Conservation (phyloP, 2,797 vertebrate genomes). For the Chrysocyon brachyurus region DNA sequence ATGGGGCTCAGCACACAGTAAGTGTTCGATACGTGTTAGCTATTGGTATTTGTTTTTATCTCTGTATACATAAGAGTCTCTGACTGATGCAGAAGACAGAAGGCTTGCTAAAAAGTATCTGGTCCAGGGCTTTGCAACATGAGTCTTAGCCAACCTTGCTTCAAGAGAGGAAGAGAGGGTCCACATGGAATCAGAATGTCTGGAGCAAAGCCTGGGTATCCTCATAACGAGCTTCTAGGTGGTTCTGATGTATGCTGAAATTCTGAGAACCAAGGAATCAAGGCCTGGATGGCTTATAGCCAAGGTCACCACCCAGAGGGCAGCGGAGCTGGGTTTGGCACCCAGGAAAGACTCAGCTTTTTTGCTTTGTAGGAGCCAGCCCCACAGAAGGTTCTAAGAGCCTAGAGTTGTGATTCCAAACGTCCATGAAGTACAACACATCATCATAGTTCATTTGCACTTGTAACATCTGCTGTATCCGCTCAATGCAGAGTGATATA, state of each 20-base stretch:
- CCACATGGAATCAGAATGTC: not conserved
- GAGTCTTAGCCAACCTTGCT: conserved; percentile 45
- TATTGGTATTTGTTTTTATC: conserved; percentile 65
- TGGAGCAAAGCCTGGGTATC: not conserved
- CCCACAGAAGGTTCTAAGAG: not conserved
- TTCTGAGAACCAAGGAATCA: not conserved
- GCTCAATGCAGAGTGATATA: not conserved
- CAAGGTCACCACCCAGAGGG: not conserved
- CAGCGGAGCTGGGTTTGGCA: not conserved
- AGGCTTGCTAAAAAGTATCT: conserved; percentile 52
- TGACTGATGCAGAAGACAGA: conserved; percentile 56
- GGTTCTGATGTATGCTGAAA: not conserved
- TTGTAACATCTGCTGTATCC: not conserved
- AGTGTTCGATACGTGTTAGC: not conserved
- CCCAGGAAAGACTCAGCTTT: not conserved
- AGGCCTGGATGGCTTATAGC: not conserved
- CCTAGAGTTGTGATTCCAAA: not conserved
- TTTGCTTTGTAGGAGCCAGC: not conserved
- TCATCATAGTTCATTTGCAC: not conserved
- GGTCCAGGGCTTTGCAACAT: conserved; percentile 38
- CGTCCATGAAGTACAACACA: not conserved
- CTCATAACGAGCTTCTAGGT: not conserved
- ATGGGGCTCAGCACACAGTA: not conserved
- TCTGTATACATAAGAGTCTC: conserved; percentile 32
- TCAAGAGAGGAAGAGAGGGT: not conserved